These are phyloP conservation scores for Lasioglossum villosulum DNA, from an alignment of 2,888 invertebrate species.

Conservation along the genomic window DNA sequence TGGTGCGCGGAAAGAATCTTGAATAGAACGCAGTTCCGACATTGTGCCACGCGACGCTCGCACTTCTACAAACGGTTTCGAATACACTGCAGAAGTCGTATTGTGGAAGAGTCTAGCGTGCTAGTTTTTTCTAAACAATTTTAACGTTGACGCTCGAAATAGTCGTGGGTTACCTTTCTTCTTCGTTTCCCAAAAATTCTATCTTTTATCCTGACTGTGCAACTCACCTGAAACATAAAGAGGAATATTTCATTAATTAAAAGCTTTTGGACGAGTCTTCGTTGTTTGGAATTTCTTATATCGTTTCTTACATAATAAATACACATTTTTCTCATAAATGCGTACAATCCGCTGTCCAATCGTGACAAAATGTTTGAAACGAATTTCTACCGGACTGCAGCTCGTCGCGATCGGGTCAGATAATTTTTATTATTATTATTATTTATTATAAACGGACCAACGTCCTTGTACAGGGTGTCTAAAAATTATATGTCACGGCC, in stretches of 20 bases:
- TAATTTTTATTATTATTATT: too few species aligned
- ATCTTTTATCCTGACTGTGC: not conserved
- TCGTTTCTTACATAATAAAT: too few species aligned
- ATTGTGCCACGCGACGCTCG: not conserved
- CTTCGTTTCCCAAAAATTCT: not conserved
- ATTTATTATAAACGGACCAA: too few species aligned
- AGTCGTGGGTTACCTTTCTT: not conserved
- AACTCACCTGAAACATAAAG: slow-evolving; percentile 40
- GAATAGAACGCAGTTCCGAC: slow-evolving; percentile 28
- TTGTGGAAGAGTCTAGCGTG: not conserved
- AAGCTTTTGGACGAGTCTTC: not conserved
- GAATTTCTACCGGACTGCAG: too few species aligned
- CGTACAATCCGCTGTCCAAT: too few species aligned
- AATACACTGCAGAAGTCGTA: not conserved
- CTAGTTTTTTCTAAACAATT: not conserved
- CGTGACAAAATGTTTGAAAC: too few species aligned
- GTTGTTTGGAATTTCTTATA: too few species aligned
- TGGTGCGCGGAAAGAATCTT: slow-evolving; percentile 39
- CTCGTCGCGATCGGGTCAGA: too few species aligned
- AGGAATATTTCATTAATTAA: not conserved
- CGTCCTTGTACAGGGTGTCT: too few species aligned
- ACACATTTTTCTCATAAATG: too few species aligned
- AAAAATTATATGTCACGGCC: too few species aligned
- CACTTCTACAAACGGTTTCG: not conserved
- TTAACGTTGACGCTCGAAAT: not conserved